phyloP scores from a whole-genome alignment of 2,888 invertebrate species.

The Diachrysia chrysitis region DNA sequence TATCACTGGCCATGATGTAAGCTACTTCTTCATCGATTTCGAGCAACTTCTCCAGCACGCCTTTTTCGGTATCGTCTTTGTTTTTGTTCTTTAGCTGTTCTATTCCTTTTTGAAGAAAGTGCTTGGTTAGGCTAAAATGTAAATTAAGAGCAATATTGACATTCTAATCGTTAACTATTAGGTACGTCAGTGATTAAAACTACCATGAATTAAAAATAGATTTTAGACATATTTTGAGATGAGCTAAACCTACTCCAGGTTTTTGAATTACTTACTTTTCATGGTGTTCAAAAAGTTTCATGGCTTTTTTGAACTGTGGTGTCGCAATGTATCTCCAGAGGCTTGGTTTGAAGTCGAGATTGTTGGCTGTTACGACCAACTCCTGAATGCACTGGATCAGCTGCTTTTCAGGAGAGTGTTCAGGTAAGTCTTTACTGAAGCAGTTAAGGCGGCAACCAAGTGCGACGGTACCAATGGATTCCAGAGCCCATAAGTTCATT shows the following conservation, averaged over 20 bases:
- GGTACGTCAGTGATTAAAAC: background rate
- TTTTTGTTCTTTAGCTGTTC: slow-evolving; percentile 63
- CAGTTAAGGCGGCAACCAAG: slow-evolving; percentile 79
- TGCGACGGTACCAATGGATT: slow-evolving; percentile 84
- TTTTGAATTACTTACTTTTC: slow-evolving; percentile 64
- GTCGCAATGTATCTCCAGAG: slow-evolving; percentile 74
- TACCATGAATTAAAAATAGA: background rate
- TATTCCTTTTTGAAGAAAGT: slow-evolving; percentile 64
- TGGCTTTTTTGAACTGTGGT: slow-evolving; percentile 70
- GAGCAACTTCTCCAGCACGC: slow-evolving; percentile 90
- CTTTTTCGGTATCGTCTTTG: slow-evolving; percentile 75
- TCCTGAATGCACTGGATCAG: slow-evolving; percentile 76
- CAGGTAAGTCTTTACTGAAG: slow-evolving; percentile 71
- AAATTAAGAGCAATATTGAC: background rate
- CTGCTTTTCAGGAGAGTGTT: slow-evolving; percentile 73
- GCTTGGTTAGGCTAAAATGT: slow-evolving; percentile 34
- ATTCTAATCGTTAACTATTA: too few relatives aligned
- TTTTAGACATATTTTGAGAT: background rate
- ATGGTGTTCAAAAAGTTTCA: slow-evolving; percentile 75
- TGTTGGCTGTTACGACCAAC: slow-evolving; percentile 62
- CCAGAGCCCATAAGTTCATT: slow-evolving; percentile 91
- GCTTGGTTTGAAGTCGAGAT: slow-evolving; percentile 75
- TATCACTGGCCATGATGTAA: slow-evolving; percentile 90
- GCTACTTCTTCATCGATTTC: slow-evolving; percentile 89
- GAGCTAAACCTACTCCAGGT: too few relatives aligned